Base-by-base conservation (phyloP, 2,888 invertebrate species). In the Polydrusus cervinus region DNA sequence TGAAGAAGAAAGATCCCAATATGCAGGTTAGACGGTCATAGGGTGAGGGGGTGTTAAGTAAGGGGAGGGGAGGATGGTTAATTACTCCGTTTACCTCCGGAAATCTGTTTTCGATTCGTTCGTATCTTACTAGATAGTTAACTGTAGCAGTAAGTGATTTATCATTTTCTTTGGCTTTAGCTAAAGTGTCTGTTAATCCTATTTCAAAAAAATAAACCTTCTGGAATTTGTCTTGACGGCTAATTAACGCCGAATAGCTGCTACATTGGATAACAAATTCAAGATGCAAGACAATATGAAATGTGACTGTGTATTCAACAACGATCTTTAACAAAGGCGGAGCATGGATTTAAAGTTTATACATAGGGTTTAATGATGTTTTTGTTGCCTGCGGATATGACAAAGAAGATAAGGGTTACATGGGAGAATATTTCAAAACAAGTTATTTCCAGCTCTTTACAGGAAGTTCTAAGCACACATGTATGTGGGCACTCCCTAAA, bases 211-310 rank as follows among this genome's bases (percentile, higher is more conserved):
- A 47, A 5, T 47, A 47, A 47, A 16, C 16, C 47, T 47, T 47
- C 14, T 47, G 14, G 47, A 47, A 47, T 47, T 47, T 16, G 47
- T 16, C 16, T 16, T 16, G 47, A 3, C 16, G 16, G 47, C 3
- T 16, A 51, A n/a, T 18, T 51, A n/a, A 11, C 20, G 3, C 18
- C 13, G 18, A 51, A 11, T 1, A 18, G 51, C 51, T 51, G 51
- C 20, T 51, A 51, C 18, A 51, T 3, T 20, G 20, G 18, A 51
- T 51, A 51, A 51, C 51, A 20, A 10, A 11, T 18, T 49, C 11
- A 11, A 11, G 20, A 51, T 51, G 51, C 20, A 51, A 47, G 51
- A 51, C 20, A 51, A 51, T 18, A 51, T 11, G 10, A 51, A 20
- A 51, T 51, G 8, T 9, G 49, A 18, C 9, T 20, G 10, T 20